Conservation (phyloP, 2,113 vertebrate genomes). For the Dromas ardeola region DNA sequence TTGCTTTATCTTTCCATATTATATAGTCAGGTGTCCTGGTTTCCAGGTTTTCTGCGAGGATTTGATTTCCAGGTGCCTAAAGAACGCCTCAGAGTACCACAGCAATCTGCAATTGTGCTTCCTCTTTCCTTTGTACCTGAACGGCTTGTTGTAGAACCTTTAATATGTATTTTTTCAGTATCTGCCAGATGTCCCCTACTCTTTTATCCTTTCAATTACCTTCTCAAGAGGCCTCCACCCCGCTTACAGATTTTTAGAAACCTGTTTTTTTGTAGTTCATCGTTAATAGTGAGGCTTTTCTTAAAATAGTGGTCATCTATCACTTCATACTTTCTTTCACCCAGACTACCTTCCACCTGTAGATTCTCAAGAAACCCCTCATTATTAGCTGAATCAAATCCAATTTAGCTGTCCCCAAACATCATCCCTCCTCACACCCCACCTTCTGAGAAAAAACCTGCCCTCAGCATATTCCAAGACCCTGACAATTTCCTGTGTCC, state of each 20-base stretch:
- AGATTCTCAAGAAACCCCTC: not conserved
- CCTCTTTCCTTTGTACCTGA: not conserved
- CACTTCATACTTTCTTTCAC: not conserved
- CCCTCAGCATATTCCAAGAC: not conserved
- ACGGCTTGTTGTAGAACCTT: not conserved
- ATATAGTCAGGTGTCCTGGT: not conserved
- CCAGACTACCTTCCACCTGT: not conserved
- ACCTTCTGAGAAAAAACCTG: not conserved
- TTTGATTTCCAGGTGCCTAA: constrained; percentile 15
- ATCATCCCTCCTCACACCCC: not conserved
- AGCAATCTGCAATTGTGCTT: not conserved
- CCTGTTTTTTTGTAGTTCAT: not conserved
- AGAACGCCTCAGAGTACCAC: not conserved
- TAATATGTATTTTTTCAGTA: not conserved
- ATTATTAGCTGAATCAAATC: not conserved
- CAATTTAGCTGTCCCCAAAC: not conserved
- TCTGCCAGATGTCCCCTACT: not conserved
- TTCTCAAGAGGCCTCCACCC: not conserved
- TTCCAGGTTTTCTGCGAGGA: not conserved
- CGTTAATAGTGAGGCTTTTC: not conserved
- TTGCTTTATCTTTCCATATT: not conserved
- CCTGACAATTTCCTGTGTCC: not conserved
- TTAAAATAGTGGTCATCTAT: not conserved
- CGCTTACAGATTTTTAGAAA: not conserved
- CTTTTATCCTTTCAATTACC: constrained; percentile 10